phyloP scores from a whole-genome alignment of 2,797 vertebrate species.

The Thunnus albacares region DNA sequence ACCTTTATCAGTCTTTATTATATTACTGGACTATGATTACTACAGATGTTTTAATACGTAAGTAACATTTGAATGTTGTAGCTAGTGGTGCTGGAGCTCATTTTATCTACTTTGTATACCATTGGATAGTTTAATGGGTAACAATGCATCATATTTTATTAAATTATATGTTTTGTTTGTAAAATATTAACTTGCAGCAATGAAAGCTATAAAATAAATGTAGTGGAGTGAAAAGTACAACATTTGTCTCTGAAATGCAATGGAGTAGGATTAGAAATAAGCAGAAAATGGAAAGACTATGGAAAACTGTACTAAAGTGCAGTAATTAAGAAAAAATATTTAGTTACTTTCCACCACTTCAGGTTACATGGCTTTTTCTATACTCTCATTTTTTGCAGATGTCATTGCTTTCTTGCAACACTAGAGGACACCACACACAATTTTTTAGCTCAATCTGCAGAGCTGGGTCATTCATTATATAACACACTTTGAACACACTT shows the following conservation, averaged over 20 bases:
- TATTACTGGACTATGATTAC: too few species aligned
- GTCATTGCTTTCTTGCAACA: conserved; percentile 36
- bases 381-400: conserved; percentile 5
- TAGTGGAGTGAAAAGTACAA: background rate
- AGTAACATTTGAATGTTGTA: background rate
- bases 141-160: background rate
- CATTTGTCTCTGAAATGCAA: background rate
- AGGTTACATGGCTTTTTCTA: background rate
- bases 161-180: too few species aligned
- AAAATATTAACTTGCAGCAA: background rate
- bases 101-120: background rate
- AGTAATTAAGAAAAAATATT: background rate
- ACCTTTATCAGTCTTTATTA: too few species aligned
- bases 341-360: background rate
- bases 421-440: conserved; percentile 57
- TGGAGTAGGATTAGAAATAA: too few species aligned
- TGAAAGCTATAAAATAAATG: background rate
- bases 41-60: too few species aligned
- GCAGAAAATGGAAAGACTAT: too few species aligned
- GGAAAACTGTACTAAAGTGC: too few species aligned
- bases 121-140: background rate
- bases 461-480: background rate
- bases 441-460: background rate
- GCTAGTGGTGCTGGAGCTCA: background rate
- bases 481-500: background rate